Percentiles rank a stretch among this genome's conserved stretches.
phyloP scores from a whole-genome alignment of 2,888 invertebrate genomes.

The Luperina testacea region DNA sequence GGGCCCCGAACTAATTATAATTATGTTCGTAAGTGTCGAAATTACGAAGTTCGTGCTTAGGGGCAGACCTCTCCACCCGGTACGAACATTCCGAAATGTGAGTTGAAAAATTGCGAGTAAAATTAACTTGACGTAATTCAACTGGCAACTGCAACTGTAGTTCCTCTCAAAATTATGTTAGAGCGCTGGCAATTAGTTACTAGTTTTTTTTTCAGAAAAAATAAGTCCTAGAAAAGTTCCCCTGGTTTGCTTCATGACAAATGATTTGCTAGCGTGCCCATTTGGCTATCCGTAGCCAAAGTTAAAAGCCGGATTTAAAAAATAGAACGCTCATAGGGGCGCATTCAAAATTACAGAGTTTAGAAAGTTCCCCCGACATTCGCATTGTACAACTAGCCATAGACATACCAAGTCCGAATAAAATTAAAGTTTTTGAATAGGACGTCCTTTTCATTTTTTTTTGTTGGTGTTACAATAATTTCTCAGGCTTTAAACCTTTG shows the following conservation, averaged over 20 bases:
- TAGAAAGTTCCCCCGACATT: constrained; percentile 23
- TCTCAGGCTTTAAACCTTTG: constrained; percentile 16
- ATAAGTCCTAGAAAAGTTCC: constrained; percentile 23
- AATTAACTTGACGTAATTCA: constrained; percentile 17
- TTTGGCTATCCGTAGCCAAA: constrained; percentile 37
- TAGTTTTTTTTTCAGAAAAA: constrained; percentile 17
- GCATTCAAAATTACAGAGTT: constrained; percentile 21
- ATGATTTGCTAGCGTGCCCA: constrained; percentile 36
- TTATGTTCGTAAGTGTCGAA: too few relatives aligned
- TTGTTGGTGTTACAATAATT: constrained; percentile 13
- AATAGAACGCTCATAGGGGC: constrained; percentile 25
- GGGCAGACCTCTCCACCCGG: not conserved
- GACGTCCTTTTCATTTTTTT: not conserved
- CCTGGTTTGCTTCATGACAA: constrained; percentile 20
- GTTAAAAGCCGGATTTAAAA: constrained; percentile 31
- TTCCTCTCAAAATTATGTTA: constrained; percentile 28
- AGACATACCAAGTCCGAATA: constrained; percentile 9
- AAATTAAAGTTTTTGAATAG: constrained; percentile 12
- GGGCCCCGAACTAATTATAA: too few relatives aligned
- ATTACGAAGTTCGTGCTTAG: not conserved
- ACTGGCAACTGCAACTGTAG: constrained; percentile 13
- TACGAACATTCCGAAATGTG: constrained; percentile 27
- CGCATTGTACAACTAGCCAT: constrained; percentile 38
- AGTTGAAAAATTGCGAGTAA: constrained; percentile 9
- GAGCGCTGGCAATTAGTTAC: constrained; percentile 11